phyloP scores from a whole-genome alignment of 2,113 vertebrate genomes.

The Edolisoma coerulescens region DNA sequence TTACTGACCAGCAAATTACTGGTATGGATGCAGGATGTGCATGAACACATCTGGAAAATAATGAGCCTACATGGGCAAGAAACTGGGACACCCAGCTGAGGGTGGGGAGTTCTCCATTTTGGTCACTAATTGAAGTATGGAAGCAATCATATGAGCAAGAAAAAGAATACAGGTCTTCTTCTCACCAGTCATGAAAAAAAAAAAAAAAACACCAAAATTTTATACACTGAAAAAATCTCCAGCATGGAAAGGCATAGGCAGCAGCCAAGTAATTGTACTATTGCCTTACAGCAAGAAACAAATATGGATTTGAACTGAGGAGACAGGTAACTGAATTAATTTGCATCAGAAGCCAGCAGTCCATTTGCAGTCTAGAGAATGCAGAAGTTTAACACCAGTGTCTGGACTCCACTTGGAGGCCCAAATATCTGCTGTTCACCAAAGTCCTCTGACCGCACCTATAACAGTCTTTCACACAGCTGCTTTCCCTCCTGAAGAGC shows the following conservation, averaged over 20 bases:
- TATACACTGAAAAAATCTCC: background rate
- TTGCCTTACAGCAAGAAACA: background rate
- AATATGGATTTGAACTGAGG: background rate
- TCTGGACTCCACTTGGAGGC: background rate
- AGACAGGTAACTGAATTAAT: background rate
- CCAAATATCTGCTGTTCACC: background rate
- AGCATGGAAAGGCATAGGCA: background rate
- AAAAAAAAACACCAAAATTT: background rate
- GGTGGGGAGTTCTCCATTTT: background rate
- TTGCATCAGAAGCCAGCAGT: background rate
- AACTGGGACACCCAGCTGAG: background rate
- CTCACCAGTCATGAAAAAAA: background rate
- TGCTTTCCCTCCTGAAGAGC: background rate
- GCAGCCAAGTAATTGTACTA: background rate
- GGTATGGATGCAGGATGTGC: accelerated
- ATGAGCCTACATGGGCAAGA: background rate
- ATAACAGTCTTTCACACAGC: background rate
- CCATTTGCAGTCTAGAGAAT: background rate
- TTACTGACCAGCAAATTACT: background rate
- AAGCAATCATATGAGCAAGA: background rate
- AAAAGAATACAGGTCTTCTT: background rate
- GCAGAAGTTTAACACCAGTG: background rate
- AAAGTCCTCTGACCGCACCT: background rate
- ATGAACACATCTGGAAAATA: accelerated
- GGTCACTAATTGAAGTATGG: background rate